Percentiles rank a stretch among this genome's conserved stretches.
These are phyloP conservation scores for Cepaea hortensis DNA, from an alignment of 2,888 invertebrate species.

Conservation along the genomic window DNA sequence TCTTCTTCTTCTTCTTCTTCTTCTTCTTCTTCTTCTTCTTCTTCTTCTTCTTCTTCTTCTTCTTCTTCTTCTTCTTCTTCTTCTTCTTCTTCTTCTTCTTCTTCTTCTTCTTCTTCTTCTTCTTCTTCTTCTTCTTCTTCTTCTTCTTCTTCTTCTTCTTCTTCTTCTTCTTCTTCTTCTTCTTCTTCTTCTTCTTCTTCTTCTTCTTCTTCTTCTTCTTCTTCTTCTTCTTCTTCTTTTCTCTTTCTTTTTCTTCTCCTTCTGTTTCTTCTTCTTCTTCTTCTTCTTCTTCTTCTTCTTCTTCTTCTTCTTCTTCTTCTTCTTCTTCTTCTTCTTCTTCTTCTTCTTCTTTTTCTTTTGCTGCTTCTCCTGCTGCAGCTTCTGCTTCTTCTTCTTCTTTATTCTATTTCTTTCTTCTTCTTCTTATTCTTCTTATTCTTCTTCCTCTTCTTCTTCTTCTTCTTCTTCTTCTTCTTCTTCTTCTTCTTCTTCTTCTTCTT, in stretches of 20 bases:
- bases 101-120: conserved; percentile 3
- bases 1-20: conserved; percentile 12
- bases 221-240: neutral
- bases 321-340: neutral
- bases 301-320: too few species aligned
- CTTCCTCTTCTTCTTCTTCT: neutral
- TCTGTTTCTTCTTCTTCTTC: neutral
- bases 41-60: neutral
- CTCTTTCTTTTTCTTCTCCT: neutral
- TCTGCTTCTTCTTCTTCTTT: too few species aligned
- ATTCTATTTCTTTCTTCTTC: too few species aligned
- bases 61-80: neutral
- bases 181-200: neutral
- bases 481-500: too few species aligned
- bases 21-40: neutral
- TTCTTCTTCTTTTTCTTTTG: neutral
- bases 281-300: neutral
- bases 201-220: neutral
- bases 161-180: neutral
- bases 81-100: neutral
- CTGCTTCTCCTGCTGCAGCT: too few species aligned
- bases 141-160: neutral
- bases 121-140: neutral
- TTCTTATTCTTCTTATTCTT: too few species aligned
- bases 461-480: too few species aligned